Conservation (phyloP, 2,113 vertebrate species). For the Oncorhynchus gorbuscha region DNA sequence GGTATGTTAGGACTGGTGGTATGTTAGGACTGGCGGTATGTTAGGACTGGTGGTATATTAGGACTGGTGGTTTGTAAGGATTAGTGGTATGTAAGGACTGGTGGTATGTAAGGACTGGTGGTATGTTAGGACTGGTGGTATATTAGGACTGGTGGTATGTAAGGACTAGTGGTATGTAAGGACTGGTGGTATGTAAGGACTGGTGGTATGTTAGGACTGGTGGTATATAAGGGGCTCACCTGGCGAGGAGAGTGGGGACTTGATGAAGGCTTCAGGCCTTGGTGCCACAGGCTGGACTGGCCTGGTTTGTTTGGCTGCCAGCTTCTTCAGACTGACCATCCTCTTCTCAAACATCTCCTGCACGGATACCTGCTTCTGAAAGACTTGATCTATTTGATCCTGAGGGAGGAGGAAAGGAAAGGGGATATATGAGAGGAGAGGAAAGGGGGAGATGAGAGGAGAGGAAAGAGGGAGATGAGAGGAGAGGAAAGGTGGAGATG, state of each 20-base stretch:
- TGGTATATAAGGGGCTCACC: conserved; percentile 57
- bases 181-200: neutral
- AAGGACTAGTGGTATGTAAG: no score
- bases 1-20: no score
- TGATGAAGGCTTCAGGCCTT: conserved; percentile 88
- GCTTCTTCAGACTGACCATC: conserved; percentile 90
- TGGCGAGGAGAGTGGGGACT: conserved; percentile 84
- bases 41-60: no score
- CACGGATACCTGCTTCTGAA: conserved; percentile 90
- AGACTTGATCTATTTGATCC: conserved; percentile 89
- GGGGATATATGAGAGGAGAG: no score
- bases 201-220: no score
- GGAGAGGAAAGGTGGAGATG: neutral
- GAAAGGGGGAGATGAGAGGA: neutral
- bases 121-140: no score
- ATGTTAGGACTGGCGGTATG: no score
- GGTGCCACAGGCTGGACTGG: conserved; percentile 97
- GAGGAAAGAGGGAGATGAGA: neutral
- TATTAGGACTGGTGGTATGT: no score
- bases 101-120: no score
- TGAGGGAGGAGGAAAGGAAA: conserved; percentile 45
- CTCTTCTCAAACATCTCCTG: conserved; percentile 97
- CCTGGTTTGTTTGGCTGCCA: conserved; percentile 93
- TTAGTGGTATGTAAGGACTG: no score
- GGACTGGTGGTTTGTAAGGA: no score